Base-by-base conservation (phyloP, 2,888 invertebrate species). In the Drosophila parthenogenetica region DNA sequence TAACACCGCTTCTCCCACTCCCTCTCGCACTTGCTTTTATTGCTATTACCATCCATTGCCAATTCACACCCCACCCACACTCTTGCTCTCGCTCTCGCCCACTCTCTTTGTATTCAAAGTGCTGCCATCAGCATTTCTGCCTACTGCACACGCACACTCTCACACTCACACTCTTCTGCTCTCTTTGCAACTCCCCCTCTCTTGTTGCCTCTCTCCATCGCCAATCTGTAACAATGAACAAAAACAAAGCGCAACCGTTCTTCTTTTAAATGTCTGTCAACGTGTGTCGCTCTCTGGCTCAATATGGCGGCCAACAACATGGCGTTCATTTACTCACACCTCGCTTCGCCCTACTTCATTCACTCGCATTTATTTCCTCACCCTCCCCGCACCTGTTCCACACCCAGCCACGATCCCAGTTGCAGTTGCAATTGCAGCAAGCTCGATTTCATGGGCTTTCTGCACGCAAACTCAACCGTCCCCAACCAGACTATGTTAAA, bases 281-380 rank as follows among this genome's bases (percentile, higher is more conserved):
- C 67, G 79, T 76, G 65, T 84, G 63, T 46, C 54, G 57, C 46
- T 68, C 74, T 67, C 70, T 70, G 73, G 76, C 86, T 73, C 87
- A 90, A 86, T 79, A 89, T 89, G 89, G 89, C 86, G 79, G 80
- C 89, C 90, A 90, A 90, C 90, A 90, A 90, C 80, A 89, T 90
- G 90, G 90, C 88, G 90, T 75, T 79, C 77, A 73, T 76, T 82
- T 87, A 46, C 76, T 69, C 71, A 85, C 83, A 74, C 73, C 66
- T 62, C 53, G n/a, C 32, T 54, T 32, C 29, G 51, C 83, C 45
- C 37, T 46, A 55, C 70, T 69, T 69, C 81, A 77, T 70, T 81
- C 85, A 77, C 69, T 72, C 76, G 55, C 64, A 46, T 49, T 29
- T 16, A 45, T 55, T 68, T 25, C 48, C 57, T 17, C n/a, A n/a